These are phyloP conservation scores for Mantis religiosa DNA, from an alignment of 2,888 invertebrate genomes.

Conservation along the genomic window DNA sequence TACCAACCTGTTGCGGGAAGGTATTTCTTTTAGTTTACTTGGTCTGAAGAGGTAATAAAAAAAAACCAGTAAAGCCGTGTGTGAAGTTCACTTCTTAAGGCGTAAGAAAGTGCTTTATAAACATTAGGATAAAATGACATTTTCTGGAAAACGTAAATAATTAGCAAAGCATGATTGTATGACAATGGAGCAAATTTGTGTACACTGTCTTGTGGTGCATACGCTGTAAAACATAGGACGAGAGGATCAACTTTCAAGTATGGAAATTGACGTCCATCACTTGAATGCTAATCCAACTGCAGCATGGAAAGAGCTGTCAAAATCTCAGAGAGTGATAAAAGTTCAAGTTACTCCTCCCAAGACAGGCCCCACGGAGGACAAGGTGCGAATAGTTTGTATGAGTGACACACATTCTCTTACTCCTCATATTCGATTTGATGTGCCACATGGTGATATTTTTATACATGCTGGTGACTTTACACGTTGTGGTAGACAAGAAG, in stretches of 20 bases:
- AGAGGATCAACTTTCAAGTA: constrained; percentile 21
- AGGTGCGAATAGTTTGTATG: constrained; percentile 76
- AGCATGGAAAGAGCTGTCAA: constrained; percentile 67
- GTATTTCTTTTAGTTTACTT: no score
- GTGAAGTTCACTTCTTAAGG: no score
- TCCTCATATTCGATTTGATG: constrained; percentile 60
- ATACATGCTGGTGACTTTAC: constrained; percentile 85
- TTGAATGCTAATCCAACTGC: constrained; percentile 63
- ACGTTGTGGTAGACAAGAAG: constrained; percentile 66
- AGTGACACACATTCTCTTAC: constrained; percentile 78
- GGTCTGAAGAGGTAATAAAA: no score
- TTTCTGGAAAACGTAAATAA: no score
- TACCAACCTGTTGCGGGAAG: no score
- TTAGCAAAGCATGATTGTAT: no score
- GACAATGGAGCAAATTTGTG: no score
- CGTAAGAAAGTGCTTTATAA: no score
- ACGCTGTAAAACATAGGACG: no score
- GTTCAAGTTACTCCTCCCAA: constrained; percentile 58
- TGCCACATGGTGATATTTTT: constrained; percentile 76
- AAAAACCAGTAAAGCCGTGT: no score
- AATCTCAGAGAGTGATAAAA: constrained; percentile 61
- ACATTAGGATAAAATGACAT: no score
- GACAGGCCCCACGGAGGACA: constrained; percentile 53
- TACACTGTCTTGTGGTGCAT: no score
- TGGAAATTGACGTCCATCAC: constrained; percentile 53